Conservation (phyloP, 1,140 invertebrate genomes). For the Harlomillsia oculata region DNA sequence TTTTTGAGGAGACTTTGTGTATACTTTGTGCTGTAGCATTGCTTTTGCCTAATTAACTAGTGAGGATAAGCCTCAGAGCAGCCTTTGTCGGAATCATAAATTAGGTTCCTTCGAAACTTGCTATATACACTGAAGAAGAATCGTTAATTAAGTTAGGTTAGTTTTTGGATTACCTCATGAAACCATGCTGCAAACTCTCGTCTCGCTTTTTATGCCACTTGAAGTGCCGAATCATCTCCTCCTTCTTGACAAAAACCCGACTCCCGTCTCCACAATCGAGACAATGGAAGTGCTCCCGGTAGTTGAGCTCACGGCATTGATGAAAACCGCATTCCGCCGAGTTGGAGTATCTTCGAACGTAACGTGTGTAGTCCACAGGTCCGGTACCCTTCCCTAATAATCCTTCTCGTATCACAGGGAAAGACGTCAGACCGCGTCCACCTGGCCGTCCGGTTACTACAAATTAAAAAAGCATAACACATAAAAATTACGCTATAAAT, state of each 20-base stretch:
- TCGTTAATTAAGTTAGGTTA: no score
- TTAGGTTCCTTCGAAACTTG: no score
- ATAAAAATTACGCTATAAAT: no score
- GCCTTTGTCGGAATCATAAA: no score
- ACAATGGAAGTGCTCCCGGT: conserved; percentile 93
- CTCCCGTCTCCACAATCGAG: conserved; percentile 44
- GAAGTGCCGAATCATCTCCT: conserved; percentile 97
- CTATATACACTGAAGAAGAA: no score
- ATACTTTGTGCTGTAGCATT: no score
- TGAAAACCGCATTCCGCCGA: conserved; percentile 65
- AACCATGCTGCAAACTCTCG: conserved; percentile 90
- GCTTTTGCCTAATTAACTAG: no score
- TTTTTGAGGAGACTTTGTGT: no score
- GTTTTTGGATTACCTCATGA: conserved; percentile 76
- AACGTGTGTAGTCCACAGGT: conserved; percentile 63
- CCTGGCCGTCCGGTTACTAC: conserved; percentile 15
- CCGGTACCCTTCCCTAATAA: conserved; percentile 33
- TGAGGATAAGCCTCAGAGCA: no score
- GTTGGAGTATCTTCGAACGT: conserved; percentile 65
- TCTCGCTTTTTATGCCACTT: conserved; percentile 99
- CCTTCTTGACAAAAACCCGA: conserved; percentile 90
- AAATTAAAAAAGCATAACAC: not conserved
- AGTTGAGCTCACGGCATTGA: conserved; percentile 70
- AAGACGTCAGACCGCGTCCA: conserved; percentile 30
- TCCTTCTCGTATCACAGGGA: conserved; percentile 35